Percentiles rank a stretch among this genome's conserved stretches.
These are phyloP conservation scores for Drepana arcuata DNA, from an alignment of 1,140 invertebrate species.

Conservation along the genomic window DNA sequence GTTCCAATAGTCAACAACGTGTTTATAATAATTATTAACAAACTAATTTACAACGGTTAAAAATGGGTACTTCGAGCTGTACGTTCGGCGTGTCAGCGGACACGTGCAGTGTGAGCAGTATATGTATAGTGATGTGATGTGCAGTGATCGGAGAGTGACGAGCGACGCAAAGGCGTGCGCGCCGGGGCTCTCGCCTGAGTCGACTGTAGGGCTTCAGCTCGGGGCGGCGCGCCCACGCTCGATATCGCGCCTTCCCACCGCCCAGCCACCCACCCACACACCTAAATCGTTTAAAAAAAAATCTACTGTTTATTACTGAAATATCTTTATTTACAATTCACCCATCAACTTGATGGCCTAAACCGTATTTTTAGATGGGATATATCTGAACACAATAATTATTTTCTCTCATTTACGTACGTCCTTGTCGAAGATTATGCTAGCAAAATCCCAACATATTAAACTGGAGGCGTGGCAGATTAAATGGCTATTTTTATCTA, in stretches of 20 bases:
- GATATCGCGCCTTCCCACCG: constrained; percentile 56
- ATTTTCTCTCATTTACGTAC: too few relatives aligned
- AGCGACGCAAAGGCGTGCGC: constrained; percentile 34
- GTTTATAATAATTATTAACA: constrained; percentile 1
- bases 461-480: too few relatives aligned
- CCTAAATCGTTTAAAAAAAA: constrained; percentile 60
- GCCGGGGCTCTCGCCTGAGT: constrained; percentile 34
- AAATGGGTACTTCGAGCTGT: too few relatives aligned
- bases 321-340: too few relatives aligned
- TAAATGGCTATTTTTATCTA: too few relatives aligned
- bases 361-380: too few relatives aligned
- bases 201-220: constrained; percentile 45
- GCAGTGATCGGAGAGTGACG: constrained; percentile 9
- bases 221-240: constrained; percentile 64
- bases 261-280: constrained; percentile 65
- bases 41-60: constrained; percentile 1
- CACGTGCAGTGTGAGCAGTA: constrained; percentile 8
- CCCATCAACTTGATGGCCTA: too few relatives aligned
- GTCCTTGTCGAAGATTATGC: too few relatives aligned
- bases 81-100: background rate
- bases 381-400: too few relatives aligned
- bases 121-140: constrained; percentile 1
- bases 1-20: too few relatives aligned
- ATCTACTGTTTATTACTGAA: constrained; percentile 46
- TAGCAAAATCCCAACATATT: too few relatives aligned